Conservation (phyloP, 1,140 invertebrate genomes). For the Thaumetopoea pityocampa region DNA sequence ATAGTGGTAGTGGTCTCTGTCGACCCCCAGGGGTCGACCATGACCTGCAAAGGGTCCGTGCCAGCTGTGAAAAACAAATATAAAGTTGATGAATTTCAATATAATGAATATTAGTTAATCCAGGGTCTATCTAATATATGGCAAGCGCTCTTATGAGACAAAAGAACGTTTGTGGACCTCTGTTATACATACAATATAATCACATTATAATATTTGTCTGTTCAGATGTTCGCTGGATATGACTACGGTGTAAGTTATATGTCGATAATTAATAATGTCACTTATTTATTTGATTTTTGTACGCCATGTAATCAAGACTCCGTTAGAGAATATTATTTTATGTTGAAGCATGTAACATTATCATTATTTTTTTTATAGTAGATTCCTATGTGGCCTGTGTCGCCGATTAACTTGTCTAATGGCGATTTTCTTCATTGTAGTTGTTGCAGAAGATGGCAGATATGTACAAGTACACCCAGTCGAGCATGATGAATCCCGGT, state of each 20-base stretch:
- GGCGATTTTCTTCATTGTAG: conserved; percentile 32
- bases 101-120: no score
- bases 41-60: no score
- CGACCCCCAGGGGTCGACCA: no score
- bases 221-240: conserved; percentile 75
- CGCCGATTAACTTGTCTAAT: not conserved
- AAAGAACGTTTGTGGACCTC: no score
- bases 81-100: no score
- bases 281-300: conserved; percentile 11
- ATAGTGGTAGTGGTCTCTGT: no score
- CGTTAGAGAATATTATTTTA: conserved; percentile 7
- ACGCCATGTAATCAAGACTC: conserved; percentile 13
- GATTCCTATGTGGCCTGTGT: not conserved
- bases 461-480: conserved; percentile 58
- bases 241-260: conserved; percentile 72
- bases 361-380: conserved; percentile 8
- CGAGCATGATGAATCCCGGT: conserved; percentile 59
- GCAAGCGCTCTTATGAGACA: no score
- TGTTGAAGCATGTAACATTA: conserved; percentile 13
- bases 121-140: no score
- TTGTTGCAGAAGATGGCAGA: conserved; percentile 68
- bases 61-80: no score
- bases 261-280: conserved; percentile 15
- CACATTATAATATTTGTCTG: conserved; percentile 46
- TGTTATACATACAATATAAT: no score